A percentile compares a stretch with the other conserved stretches of the same genome.
Evolutionary conservation across 2,797 vertebrate species (phyloP).

Genomic region (Notolabrus celidotus): DNA sequence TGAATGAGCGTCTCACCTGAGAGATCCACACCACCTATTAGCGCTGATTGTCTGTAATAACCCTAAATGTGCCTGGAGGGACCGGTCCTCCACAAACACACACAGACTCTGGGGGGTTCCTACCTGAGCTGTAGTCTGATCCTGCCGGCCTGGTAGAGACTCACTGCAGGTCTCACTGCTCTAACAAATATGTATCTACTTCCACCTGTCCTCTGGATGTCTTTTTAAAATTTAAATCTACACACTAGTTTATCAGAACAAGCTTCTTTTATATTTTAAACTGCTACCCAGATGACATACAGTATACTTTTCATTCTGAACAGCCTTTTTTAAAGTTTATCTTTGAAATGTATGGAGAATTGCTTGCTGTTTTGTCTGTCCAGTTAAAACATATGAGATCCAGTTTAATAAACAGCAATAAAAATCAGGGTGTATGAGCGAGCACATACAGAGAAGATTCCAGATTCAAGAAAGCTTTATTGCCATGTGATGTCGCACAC

Average conservation of each 20-base stretch:
- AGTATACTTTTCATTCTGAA: no score
- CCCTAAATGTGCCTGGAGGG: constrained; percentile 76
- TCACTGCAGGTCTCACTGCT: neutral
- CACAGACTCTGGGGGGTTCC: constrained; percentile 42
- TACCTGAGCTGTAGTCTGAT: constrained; percentile 26
- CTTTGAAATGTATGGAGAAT: no score
- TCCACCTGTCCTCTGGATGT: neutral
- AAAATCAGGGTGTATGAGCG: no score
- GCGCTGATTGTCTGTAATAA: constrained; percentile 80
- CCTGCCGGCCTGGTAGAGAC: constrained; percentile 21
- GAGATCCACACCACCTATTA: constrained; percentile 74
- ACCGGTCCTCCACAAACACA: constrained; percentile 62
- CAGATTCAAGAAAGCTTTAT: no score
- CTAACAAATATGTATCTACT: constrained; percentile 2
- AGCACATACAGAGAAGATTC: no score
- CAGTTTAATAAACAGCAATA: no score
- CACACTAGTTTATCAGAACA: neutral
- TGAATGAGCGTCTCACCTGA: constrained; percentile 83
- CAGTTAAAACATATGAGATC: no score
- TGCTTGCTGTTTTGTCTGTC: no score
- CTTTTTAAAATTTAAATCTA: constrained; percentile 1
- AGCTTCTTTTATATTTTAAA: neutral
- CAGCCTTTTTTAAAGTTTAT: no score
- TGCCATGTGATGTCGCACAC: no score
- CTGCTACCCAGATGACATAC: neutral